Percentiles rank a stretch among this genome's conserved stretches.
Conservation (phyloP, 1,140 invertebrate genomes). For the Drosophila nigromelanica region DNA sequence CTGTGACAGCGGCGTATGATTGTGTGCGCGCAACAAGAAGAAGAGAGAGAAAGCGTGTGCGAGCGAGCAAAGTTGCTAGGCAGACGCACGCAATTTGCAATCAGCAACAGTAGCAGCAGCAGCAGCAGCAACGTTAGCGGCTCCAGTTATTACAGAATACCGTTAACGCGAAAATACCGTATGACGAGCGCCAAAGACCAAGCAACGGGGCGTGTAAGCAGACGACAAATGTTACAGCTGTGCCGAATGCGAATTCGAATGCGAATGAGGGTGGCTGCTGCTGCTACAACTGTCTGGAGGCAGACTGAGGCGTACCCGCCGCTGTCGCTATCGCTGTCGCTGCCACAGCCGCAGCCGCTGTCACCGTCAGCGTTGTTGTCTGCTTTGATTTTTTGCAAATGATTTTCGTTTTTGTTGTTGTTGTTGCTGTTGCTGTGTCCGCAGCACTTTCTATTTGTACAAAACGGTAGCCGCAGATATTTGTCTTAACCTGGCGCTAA, state of each 20-base stretch:
- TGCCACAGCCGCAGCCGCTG: constrained; percentile 21
- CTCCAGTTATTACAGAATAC: constrained; percentile 39
- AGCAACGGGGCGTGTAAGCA: constrained; percentile 12
- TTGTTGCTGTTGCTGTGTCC: constrained; percentile 33
- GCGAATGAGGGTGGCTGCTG: constrained; percentile 30
- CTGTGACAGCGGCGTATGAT: constrained; percentile 12
- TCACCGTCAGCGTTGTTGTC: constrained; percentile 38
- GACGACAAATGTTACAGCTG: constrained; percentile 43
- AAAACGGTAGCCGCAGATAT: constrained; percentile 11
- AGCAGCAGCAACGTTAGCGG: constrained; percentile 19
- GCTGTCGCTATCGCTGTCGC: not conserved
- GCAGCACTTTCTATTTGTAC: constrained; percentile 57
- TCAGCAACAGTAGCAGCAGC: constrained; percentile 10
- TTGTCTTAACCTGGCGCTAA: constrained; percentile 12
- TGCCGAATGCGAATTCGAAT: constrained; percentile 18
- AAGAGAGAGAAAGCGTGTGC: not conserved
- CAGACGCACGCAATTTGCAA: constrained; percentile 42
- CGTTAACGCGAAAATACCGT: constrained; percentile 28
- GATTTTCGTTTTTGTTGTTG: constrained; percentile 24
- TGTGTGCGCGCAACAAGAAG: not conserved
- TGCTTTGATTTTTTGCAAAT: constrained; percentile 61
- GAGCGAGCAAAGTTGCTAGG: constrained; percentile 5
- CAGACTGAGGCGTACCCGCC: constrained; percentile 26
- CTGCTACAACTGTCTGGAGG: constrained; percentile 16
- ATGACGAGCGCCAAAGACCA: constrained; percentile 10